phyloP scores from a whole-genome alignment of 2,797 vertebrate genomes.

The Alcedo atthis region DNA sequence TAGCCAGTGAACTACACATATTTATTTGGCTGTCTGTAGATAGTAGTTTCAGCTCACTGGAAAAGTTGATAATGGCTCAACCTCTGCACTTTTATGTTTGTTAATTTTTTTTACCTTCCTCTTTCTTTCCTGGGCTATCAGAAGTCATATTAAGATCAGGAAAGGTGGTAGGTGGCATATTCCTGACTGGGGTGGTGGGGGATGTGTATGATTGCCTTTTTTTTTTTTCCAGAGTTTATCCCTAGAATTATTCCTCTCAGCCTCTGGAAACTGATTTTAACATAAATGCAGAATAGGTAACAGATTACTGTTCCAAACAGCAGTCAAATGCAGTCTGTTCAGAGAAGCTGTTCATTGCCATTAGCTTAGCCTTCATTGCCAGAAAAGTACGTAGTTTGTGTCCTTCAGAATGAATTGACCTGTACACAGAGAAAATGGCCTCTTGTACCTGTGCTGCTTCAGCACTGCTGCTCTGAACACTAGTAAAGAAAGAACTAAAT shows the following conservation, averaged over 20 bases:
- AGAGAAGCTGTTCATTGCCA: background rate
- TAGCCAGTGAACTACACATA: background rate
- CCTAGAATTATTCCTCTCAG: background rate
- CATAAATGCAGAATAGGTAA: background rate
- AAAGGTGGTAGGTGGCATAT: background rate
- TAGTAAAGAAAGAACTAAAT: background rate
- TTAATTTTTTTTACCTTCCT: background rate
- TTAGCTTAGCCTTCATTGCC: background rate
- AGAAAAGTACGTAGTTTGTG: background rate
- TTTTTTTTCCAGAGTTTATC: background rate
- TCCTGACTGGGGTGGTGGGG: background rate
- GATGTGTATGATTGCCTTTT: background rate
- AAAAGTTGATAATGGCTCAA: background rate
- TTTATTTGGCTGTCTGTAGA: background rate
- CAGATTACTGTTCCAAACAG: background rate
- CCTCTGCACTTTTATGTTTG: background rate
- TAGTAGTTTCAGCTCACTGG: background rate
- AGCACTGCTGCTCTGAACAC: background rate
- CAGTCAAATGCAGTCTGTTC: background rate
- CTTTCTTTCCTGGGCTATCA: background rate
- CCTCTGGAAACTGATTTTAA: background rate
- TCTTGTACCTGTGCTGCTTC: background rate
- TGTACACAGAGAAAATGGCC: fast-evolving
- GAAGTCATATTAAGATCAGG: background rate
- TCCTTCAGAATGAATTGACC: background rate